Evolutionary conservation across 2,797 vertebrate species (phyloP).

Genomic region (Notamacropus eugenii): DNA sequence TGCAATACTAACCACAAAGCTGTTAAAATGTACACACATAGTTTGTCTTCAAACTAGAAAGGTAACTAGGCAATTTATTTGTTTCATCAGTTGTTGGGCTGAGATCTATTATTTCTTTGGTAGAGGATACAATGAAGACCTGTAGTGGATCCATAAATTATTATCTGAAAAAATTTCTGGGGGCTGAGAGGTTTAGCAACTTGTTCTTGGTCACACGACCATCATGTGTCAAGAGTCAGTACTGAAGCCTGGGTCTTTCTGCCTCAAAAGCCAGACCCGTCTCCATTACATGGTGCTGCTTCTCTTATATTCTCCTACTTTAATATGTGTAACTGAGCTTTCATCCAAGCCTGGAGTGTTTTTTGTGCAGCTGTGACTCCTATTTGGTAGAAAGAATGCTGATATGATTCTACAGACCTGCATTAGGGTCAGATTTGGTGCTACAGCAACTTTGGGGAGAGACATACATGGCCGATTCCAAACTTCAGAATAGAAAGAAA

Average conservation of each 20-base stretch:
- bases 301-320: background rate
- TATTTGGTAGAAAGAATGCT: background rate
- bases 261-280: background rate
- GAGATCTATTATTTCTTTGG: background rate
- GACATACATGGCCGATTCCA: background rate
- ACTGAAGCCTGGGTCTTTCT: background rate
- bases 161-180: background rate
- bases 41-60: conserved; percentile 13
- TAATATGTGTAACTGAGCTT: background rate
- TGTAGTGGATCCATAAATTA: background rate
- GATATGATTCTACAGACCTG: background rate
- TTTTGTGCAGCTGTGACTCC: background rate
- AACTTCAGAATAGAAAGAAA: background rate
- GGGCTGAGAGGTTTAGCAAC: background rate
- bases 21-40: background rate
- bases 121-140: background rate
- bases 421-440: background rate
- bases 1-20: background rate
- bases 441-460: background rate
- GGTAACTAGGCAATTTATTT: background rate
- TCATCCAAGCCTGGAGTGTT: background rate
- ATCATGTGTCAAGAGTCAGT: too few relatives aligned
- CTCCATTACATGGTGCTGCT: background rate
- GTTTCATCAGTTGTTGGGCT: background rate
- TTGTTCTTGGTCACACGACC: background rate